Conservation (phyloP, 2,888 invertebrate genomes). For the Oscheius sp. region DNA sequence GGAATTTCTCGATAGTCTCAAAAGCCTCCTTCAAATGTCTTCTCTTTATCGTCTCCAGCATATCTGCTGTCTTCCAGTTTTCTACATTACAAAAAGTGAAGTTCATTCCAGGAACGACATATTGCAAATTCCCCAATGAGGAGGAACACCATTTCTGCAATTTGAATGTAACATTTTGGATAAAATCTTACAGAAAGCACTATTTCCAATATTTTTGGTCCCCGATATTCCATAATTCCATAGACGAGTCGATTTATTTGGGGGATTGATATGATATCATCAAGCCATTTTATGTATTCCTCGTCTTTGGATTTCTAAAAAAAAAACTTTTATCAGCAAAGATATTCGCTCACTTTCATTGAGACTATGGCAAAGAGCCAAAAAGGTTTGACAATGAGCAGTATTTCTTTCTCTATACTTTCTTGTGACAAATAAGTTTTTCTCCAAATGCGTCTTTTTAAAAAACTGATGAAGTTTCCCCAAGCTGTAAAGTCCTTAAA, state of each 20-base stretch:
- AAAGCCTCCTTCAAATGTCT: background rate
- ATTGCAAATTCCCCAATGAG: background rate
- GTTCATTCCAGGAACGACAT: slow-evolving; percentile 1
- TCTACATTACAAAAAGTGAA: slow-evolving; percentile 14
- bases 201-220: background rate
- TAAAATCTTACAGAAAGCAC: background rate
- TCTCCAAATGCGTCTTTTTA: background rate
- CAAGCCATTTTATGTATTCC: background rate
- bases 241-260: background rate
- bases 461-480: background rate
- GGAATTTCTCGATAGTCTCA: background rate
- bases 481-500: background rate
- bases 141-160: background rate
- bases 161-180: background rate
- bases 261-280: background rate
- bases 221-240: background rate
- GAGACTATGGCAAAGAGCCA: background rate
- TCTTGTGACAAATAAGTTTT: background rate
- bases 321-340: background rate
- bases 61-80: background rate
- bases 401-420: background rate
- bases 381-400: background rate
- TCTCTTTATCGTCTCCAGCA: background rate
- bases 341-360: background rate
- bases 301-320: background rate